phyloP scores from a whole-genome alignment of 2,797 vertebrate genomes.

The Spheniscus humboldti region DNA sequence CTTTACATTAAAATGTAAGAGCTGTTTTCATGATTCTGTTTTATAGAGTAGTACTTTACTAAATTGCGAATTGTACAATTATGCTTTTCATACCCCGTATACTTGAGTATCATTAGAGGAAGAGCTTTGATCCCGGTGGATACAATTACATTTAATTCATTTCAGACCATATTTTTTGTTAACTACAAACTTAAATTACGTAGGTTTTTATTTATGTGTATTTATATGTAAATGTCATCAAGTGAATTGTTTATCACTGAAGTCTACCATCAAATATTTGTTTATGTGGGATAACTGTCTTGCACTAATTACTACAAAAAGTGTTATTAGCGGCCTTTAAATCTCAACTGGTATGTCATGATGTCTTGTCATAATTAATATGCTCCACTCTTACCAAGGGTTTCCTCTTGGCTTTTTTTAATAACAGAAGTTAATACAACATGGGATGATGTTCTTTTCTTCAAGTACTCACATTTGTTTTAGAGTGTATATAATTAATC shows the following conservation, averaged over 20 bases:
- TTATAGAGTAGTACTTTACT: constrained; percentile 47
- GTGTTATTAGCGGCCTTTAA: constrained; percentile 42
- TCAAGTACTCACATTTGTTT: not conserved
- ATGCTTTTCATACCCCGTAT: not conserved
- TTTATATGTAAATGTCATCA: constrained; percentile 67
- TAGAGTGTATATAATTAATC: not conserved
- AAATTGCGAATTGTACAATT: not conserved
- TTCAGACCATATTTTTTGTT: constrained; percentile 50
- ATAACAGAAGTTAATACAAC: not conserved
- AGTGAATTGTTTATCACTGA: constrained; percentile 54
- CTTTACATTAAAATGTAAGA: constrained; percentile 63
- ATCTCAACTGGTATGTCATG: not conserved
- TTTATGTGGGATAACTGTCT: constrained; percentile 29
- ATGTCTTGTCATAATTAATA: not conserved
- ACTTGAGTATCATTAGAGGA: constrained; percentile 1
- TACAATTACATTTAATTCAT: constrained; percentile 29
- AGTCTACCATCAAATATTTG: constrained; percentile 25
- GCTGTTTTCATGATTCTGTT: constrained; percentile 48
- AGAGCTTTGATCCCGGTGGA: constrained; percentile 1
- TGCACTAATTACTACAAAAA: constrained; percentile 53
- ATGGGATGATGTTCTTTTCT: not conserved
- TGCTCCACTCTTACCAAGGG: not conserved
- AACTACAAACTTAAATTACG: constrained; percentile 1
- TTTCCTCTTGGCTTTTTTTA: not conserved
- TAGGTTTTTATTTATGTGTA: constrained; percentile 67